Conservation (phyloP, 2,888 invertebrate species). For the Trachelus tabidus region DNA sequence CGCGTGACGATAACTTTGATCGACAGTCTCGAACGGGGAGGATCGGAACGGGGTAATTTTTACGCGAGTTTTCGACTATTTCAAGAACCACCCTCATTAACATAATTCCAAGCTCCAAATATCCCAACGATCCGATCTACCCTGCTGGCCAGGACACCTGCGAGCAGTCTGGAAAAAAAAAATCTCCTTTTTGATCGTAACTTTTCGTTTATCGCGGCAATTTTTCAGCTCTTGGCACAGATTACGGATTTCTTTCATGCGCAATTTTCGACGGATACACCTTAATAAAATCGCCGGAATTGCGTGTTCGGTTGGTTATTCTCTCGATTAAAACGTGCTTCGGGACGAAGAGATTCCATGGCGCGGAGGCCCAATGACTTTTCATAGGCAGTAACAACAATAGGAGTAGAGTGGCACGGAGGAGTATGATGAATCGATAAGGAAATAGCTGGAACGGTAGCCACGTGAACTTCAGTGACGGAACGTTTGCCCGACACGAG, state of each 20-base stretch:
- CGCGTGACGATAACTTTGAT: slow-evolving; percentile 17
- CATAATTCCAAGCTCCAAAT: slow-evolving; percentile 9
- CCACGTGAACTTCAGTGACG: slow-evolving; percentile 15
- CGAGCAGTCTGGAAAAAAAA: too few relatives aligned
- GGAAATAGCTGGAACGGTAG: slow-evolving; percentile 16
- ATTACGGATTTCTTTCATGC: too few relatives aligned
- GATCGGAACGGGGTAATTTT: slow-evolving; percentile 5
- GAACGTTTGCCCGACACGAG: slow-evolving; percentile 11
- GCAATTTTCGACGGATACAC: too few relatives aligned
- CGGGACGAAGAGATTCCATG: too few relatives aligned
- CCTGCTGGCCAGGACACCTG: too few relatives aligned
- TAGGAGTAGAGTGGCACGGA: background rate
- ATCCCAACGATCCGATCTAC: slow-evolving; percentile 1
- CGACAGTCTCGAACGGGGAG: background rate
- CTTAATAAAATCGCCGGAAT: too few relatives aligned
- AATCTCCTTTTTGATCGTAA: too few relatives aligned
- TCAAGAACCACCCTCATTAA: slow-evolving; percentile 11
- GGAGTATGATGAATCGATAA: slow-evolving; percentile 17
- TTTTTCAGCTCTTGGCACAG: too few relatives aligned
- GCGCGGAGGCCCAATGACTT: too few relatives aligned
- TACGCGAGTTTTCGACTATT: slow-evolving; percentile 12
- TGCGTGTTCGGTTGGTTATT: too few relatives aligned
- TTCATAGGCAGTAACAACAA: background rate
- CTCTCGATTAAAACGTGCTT: too few relatives aligned
- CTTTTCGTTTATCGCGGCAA: too few relatives aligned